These are phyloP conservation scores for Stichopus chloronotus DNA, from an alignment of 35 echinoderm and acorn worm genomes.

Conservation along the genomic window DNA sequence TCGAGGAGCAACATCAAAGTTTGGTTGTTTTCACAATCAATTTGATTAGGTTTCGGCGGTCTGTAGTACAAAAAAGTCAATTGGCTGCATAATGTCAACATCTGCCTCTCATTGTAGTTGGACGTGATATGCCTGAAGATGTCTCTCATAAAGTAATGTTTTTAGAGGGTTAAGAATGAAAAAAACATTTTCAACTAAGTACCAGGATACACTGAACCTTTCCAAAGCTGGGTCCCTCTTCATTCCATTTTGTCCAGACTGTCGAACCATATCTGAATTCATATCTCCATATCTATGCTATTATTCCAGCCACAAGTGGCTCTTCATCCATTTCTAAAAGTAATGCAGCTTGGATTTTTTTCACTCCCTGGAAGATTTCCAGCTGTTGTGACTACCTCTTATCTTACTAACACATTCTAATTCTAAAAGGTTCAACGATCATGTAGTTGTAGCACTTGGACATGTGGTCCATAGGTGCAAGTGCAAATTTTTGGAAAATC, in stretches of 20 bases:
- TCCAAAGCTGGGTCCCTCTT: slow-evolving; percentile 62
- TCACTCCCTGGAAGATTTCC: slow-evolving; percentile 30
- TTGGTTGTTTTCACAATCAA: slow-evolving; percentile 37
- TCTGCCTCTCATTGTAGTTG: background rate
- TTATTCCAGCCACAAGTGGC: slow-evolving; percentile 42
- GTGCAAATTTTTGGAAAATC: slow-evolving; percentile 52
- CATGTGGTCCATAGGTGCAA: slow-evolving; percentile 58
- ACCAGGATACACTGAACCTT: slow-evolving; percentile 38
- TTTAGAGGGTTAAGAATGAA: slow-evolving; percentile 31
- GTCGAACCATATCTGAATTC: slow-evolving; percentile 42
- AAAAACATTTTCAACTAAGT: slow-evolving; percentile 29
- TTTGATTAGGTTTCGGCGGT: slow-evolving; percentile 29
- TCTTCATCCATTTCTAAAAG: slow-evolving; percentile 40
- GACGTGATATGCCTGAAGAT: slow-evolving; percentile 62
- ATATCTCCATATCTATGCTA: slow-evolving; percentile 42
- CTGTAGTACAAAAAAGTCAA: slow-evolving; percentile 45
- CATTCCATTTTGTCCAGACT: slow-evolving; percentile 52
- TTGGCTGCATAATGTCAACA: background rate
- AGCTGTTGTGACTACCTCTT: slow-evolving; percentile 35
- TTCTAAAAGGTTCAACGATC: slow-evolving; percentile 15
- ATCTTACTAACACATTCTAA: background rate
- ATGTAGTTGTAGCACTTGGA: slow-evolving; percentile 44
- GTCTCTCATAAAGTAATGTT: slow-evolving; percentile 59
- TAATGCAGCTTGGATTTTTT: background rate
- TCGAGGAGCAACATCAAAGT: slow-evolving; percentile 21